Base-by-base conservation (phyloP, 2,797 vertebrate genomes). In the Acanthurus tractus region DNA sequence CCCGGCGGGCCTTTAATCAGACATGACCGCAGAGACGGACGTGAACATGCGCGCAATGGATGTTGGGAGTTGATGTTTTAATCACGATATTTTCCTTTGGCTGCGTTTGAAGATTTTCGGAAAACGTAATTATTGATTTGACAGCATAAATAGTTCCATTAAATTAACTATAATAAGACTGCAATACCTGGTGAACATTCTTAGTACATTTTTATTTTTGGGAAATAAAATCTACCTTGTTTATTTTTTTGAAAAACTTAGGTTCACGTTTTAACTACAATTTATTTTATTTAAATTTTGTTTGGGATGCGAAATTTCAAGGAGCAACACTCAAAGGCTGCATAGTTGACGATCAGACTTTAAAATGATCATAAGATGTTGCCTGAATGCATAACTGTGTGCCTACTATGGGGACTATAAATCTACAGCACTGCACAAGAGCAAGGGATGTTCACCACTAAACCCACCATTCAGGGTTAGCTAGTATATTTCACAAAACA, bases 1-100 rank as follows among this genome's bases (percentile, higher is more conserved):
- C 91, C 92, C 92, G 54, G 67, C 14, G 56, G 66, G 72, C 80
- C 38, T 14, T 22, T 1, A 12, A 48, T 22, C 2, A 8, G 29
- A 44, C 22, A 29, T 64, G 65, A 36, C 52, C 34, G 46, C 44
- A 23, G 48, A 55, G 23, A 46, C 17, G 0, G 40, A 68, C 54
- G 7, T 15, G 61, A 15, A 29, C 14, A 8, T 1, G 12, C 50
- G 63, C 78, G 84, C 85, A 56, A 22, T 34, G 90, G 0, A 76
- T 44, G 1, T 1, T 81, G 89, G 91, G 90, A 88, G 57, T 34
- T 91, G 45, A 0, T 46, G 87, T 93, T 81, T 62, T 45, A 13
- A 3, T 14, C 14, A 17, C 15, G 56, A 22, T 10, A 7, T 23
- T 12, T 38, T 55, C 3, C 69, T 62, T 70, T 29, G 50, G 76